Evolutionary conservation across 2,113 vertebrate genomes (phyloP).

Genomic region (Trinectes maculatus): DNA sequence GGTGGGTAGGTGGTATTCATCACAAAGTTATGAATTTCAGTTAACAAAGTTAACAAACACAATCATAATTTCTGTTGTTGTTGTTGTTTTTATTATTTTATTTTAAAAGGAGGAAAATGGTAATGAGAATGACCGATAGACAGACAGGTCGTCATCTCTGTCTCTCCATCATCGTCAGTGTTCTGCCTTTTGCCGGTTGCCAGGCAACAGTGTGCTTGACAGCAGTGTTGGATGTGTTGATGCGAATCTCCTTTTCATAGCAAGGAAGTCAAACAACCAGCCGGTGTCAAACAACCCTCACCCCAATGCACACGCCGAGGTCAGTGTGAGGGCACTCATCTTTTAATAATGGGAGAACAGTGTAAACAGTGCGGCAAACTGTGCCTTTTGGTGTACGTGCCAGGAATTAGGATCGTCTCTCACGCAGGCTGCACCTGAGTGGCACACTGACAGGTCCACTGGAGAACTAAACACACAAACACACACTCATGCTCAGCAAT

Average conservation of each 20-base stretch:
- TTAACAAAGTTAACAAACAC: no score
- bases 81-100: no score
- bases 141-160: background rate
- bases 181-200: conserved; percentile 76
- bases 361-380: conserved; percentile 3
- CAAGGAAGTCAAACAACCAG: conserved; percentile 15
- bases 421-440: no score
- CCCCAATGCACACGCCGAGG: conserved; percentile 36
- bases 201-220: conserved; percentile 76
- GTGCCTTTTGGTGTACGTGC: background rate
- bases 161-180: conserved; percentile 3
- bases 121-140: conserved; percentile 4
- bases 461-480: no score
- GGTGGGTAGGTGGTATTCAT: no score
- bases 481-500: no score
- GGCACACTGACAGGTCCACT: no score
- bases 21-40: no score
- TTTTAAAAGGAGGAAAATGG: background rate
- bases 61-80: no score
- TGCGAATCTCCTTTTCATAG: conserved; percentile 31
- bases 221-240: conserved; percentile 49
- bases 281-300: conserved; percentile 23
- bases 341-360: conserved; percentile 1
- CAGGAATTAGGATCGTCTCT: background rate
- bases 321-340: conserved; percentile 37